These are phyloP conservation scores for Pedicia rivosa DNA, from an alignment of 2,888 invertebrate species.

Conservation along the genomic window DNA sequence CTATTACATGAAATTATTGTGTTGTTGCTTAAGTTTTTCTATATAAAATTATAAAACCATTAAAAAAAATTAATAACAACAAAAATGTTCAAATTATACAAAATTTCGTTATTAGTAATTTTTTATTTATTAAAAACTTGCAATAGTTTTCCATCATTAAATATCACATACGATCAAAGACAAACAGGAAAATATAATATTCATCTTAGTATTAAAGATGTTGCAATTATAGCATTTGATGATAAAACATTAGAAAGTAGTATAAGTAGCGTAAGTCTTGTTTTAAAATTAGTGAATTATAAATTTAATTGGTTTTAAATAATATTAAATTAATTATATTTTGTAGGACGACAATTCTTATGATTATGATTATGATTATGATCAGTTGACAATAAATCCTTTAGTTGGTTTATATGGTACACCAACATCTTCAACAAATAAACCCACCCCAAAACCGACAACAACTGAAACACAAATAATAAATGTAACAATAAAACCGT, in stretches of 20 bases:
- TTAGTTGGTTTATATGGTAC: constrained; percentile 3
- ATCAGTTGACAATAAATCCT: constrained; percentile 4
- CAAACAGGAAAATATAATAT: constrained; percentile 67
- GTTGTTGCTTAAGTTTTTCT: too few relatives aligned
- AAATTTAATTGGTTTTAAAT: not conserved
- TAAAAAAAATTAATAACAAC: too few relatives aligned
- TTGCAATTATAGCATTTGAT: constrained; percentile 39
- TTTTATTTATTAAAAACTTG: too few relatives aligned
- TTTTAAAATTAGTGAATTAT: too few relatives aligned
- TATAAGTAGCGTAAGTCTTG: too few relatives aligned
- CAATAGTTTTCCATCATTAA: too few relatives aligned
- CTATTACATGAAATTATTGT: too few relatives aligned
- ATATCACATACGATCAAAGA: constrained; percentile 41
- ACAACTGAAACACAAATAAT: not conserved
- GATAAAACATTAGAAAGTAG: too few relatives aligned
- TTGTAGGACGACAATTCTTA: constrained; percentile 1
- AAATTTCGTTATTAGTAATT: too few relatives aligned
- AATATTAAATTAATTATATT: not conserved
- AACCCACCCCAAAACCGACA: constrained; percentile 1
- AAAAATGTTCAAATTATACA: too few relatives aligned
- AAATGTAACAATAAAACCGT: not conserved
- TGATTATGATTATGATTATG: constrained; percentile 5
- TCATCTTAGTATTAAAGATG: constrained; percentile 61
- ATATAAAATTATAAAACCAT: too few relatives aligned
- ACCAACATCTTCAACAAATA: not conserved